These are phyloP conservation scores for Pinna nobilis DNA, from an alignment of 1,140 invertebrate genomes.

Conservation along the genomic window DNA sequence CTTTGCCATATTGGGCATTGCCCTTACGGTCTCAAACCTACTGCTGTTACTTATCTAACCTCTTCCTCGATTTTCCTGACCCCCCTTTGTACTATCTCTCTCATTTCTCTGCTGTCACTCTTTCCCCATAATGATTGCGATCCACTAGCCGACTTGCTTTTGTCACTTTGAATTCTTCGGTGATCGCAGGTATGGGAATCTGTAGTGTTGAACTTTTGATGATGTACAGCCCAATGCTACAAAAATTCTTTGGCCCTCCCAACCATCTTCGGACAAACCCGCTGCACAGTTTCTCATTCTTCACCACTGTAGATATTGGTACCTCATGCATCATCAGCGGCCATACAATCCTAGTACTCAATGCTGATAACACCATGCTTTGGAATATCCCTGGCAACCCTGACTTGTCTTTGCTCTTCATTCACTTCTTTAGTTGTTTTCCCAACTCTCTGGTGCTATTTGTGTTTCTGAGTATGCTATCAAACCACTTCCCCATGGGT, in stretches of 20 bases:
- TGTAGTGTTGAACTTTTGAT: constrained; percentile 22
- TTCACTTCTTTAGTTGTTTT: constrained; percentile 15
- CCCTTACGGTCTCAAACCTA: neutral
- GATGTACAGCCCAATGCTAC: constrained; percentile 29
- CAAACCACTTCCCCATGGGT: constrained; percentile 34
- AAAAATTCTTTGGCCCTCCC: constrained; percentile 24
- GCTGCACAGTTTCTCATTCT: constrained; percentile 2
- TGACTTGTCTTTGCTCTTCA: constrained; percentile 28
- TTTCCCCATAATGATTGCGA: neutral
- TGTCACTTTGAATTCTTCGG: constrained; percentile 35
- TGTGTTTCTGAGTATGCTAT: constrained; percentile 17
- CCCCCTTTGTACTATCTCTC: constrained; percentile 18
- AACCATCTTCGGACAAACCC: constrained; percentile 21
- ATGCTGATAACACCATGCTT: constrained; percentile 42
- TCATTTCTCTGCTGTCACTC: constrained; percentile 3
- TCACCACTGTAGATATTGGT: constrained; percentile 21
- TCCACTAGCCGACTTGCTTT: constrained; percentile 20
- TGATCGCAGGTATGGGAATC: constrained; percentile 21
- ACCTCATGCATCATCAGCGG: constrained; percentile 23
- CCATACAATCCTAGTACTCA: constrained; percentile 28
- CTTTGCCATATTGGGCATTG: no score
- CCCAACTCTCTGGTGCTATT: neutral
- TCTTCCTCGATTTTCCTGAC: neutral
- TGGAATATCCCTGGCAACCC: constrained; percentile 40
- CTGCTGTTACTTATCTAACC: neutral